Base-by-base conservation (phyloP, 64 coral and sea anemone species). In the Trachythela sp. region DNA sequence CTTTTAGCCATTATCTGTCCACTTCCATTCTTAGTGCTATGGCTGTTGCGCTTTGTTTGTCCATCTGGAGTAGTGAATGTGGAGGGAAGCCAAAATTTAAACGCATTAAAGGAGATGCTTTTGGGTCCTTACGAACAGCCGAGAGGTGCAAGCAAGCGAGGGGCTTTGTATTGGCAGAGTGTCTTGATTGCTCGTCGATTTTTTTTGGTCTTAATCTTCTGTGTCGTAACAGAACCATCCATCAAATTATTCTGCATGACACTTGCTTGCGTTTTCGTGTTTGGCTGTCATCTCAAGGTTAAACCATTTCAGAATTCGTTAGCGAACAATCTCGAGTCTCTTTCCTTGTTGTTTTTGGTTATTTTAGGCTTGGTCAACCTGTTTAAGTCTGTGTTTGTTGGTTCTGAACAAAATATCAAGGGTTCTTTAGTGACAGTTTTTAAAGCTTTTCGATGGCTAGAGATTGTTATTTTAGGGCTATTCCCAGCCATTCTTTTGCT, bases 1-100 rank as follows among this genome's bases (percentile, higher is more conserved):
- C n/a, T n/a, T n/a, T n/a, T n/a, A 27, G 30, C 30, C 45, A 90
- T 39, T 60, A n/a, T 76, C 89, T 37, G n/a, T n/a, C n/a, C n/a
- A n/a, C 49, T 90, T 9, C 51, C 89, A 9, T 35, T 60, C 38
- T 50, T 90, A 30, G 0, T 90, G 32, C 54, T 40, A 20, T 84
- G 89, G 80, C 33, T 84, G 13, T 83, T 2, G 2, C 83, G 50
- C 76, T 39, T 51, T 32, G 64, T 24, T 17, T 20, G 34, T 76
- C 60, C 34, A 6, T 9, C 18, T 7, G 41, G 40, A 36, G 24
- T 26, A n/a, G 40, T 20, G 31, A 24, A 70, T 34, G 41, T 27
- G 0, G 34, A 60, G n/a, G 36, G 2, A 48, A 26, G 18, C 10
- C 22, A 13, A 13, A 26, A 39, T 1, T 22, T 17, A 8, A 56